Percentiles rank a stretch among this genome's conserved stretches.
Conservation (phyloP, 2,797 vertebrate species). For the Falco columbarius region DNA sequence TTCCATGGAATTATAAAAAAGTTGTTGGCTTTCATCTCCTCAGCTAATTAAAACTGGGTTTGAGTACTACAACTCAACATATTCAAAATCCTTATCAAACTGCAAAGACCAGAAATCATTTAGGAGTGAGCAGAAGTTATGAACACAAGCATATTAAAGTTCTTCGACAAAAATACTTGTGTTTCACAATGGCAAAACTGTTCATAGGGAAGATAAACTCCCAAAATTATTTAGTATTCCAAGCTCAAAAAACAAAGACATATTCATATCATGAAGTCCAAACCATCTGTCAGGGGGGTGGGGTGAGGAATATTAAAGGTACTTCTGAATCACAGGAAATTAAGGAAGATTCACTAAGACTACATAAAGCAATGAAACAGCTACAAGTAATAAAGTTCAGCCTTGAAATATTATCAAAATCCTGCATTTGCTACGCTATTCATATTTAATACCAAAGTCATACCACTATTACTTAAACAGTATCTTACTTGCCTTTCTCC, state of each 20-base stretch:
- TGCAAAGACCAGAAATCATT: neutral
- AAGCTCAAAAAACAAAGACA: neutral
- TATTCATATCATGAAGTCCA: neutral
- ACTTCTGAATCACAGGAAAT: neutral
- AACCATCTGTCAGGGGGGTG: neutral
- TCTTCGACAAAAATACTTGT: neutral
- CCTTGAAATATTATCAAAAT: neutral
- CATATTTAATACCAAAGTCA: neutral
- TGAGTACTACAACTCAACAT: neutral
- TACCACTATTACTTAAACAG: neutral
- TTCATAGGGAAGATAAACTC: neutral
- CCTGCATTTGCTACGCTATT: neutral
- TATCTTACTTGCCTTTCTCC: neutral
- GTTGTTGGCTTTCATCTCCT: neutral
- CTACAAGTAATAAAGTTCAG: neutral
- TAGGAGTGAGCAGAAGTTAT: neutral
- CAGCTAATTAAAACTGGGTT: neutral
- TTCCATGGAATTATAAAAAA: neutral
- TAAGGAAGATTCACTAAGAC: neutral
- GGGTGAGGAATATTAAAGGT: neutral
- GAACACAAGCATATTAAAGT: neutral
- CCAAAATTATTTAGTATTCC: neutral
- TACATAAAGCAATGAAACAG: neutral
- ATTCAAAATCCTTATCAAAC: slow-evolving; percentile 14
- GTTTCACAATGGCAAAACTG: neutral